Evolutionary conservation across 2,113 vertebrate genomes (phyloP).

Genomic region (Phyllostomus discolor): DNA sequence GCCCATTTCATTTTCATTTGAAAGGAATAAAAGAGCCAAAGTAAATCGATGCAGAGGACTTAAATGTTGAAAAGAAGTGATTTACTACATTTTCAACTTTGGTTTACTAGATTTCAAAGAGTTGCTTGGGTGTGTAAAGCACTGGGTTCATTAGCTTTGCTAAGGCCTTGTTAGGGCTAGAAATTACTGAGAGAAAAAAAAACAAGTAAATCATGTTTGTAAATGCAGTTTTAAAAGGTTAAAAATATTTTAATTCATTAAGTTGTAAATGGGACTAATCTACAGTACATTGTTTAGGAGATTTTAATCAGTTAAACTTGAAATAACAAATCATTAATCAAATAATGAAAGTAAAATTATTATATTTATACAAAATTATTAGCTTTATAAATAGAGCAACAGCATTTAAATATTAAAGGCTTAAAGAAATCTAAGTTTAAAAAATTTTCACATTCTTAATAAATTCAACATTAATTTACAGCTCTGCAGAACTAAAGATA

Average conservation of each 20-base stretch:
- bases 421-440: neutral
- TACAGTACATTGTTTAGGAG: neutral
- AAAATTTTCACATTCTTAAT: neutral
- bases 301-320: neutral
- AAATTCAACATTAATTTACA: neutral
- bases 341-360: neutral
- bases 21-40: neutral
- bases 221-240: neutral
- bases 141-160: neutral
- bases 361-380: neutral
- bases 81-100: neutral
- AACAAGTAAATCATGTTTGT: neutral
- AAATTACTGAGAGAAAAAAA: neutral
- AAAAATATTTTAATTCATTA: neutral
- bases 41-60: neutral
- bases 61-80: neutral
- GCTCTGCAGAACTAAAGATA: neutral
- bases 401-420: neutral
- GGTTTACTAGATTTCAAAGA: neutral
- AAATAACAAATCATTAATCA: neutral
- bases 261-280: neutral
- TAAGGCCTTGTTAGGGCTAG: neutral
- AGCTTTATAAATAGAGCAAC: neutral
- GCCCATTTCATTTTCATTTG: neutral
- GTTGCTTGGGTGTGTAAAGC: neutral